A percentile compares a stretch with the other conserved stretches of the same genome.
These are phyloP conservation scores for Macrostomum cliftonense DNA, from an alignment of 2,888 invertebrate genomes.

Conservation along the genomic window DNA sequence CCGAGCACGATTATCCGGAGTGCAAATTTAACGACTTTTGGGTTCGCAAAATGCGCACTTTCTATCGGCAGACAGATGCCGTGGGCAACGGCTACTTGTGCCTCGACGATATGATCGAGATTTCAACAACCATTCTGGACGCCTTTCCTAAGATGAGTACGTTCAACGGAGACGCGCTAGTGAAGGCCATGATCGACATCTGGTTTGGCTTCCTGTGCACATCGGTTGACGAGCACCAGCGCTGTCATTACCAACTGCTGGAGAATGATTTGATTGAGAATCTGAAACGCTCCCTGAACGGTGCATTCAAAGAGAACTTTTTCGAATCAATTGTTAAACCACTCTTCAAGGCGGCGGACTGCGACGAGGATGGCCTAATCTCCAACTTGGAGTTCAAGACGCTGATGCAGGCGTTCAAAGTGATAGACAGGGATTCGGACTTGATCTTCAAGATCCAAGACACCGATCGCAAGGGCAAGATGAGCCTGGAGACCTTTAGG, in stretches of 20 bases:
- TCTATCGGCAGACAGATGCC: constrained; percentile 8
- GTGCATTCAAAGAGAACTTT: constrained; percentile 6
- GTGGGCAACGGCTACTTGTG: constrained; percentile 7
- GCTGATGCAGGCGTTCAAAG: constrained; percentile 5
- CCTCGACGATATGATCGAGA: constrained; percentile 8
- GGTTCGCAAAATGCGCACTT: constrained; percentile 8
- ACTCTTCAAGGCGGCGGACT: constrained; percentile 9
- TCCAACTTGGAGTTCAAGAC: constrained; percentile 9
- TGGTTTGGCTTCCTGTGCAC: constrained; percentile 6
- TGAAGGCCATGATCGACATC: constrained; percentile 9
- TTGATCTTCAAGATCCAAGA: constrained; percentile 8
- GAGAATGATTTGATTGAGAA: constrained; percentile 8
- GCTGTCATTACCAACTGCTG: background rate
- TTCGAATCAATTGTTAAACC: constrained; percentile 5
- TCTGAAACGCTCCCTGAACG: background rate
- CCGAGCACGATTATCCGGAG: constrained; percentile 3
- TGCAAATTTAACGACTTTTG: constrained; percentile 2
- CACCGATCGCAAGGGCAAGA: constrained; percentile 3
- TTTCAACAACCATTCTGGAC: constrained; percentile 3
- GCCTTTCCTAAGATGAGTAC: constrained; percentile 11
- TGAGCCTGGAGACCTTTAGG: background rate
- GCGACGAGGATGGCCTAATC: constrained; percentile 8
- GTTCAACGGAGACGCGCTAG: constrained; percentile 6
- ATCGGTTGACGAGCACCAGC: constrained; percentile 4
- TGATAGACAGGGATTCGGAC: constrained; percentile 7